Evolutionary conservation across 2,888 invertebrate genomes (phyloP), one percentile per base, ranked within the genome.

Genomic region (Deladenus siricidicola): DNA sequence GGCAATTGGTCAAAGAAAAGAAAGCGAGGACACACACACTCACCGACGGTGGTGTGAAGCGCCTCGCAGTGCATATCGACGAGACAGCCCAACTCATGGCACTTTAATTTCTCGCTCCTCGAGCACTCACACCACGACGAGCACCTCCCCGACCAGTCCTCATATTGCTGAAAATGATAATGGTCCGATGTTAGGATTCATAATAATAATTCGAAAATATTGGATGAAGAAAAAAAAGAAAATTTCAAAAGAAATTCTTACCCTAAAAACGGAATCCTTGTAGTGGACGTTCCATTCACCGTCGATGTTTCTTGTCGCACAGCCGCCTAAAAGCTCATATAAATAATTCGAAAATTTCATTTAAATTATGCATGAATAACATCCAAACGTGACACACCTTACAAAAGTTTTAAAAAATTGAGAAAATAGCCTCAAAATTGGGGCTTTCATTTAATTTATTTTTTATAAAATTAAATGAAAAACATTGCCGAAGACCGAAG

Each of bases 91-190:
- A 76, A 51, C 14, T 64, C 53, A 43, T 72, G 68, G 54, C 76
- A 76, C 23, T 55, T 42, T 19, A 73, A 28, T 17, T 67, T 60
- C 24, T 75, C 69, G 28, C 70, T 66, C 1, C 62, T 56, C 42
- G 60, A 53, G 58, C 76, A 76, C 51, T 72, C 69, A 59, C 76
- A 76, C 75, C 75, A 76, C 4, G 69, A 67, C 8, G 75, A 72
- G 51, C 76, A 76, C 19, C 72, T 64, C 4, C 71, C 70, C 1
- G 72, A 69, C 72, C 72, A 72, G 43, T 76, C 76, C 14, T 52
- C 47, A 50, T 62, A 69, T 60, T 66, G 64, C 64, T 66, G n/a
- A 62, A 66, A 19, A 51, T 28, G 26, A 28, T n/a, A 44, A 26
- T 19, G 26, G 47, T 29, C 4, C 19, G 29, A 56, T 17, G 64